Evolutionary conservation across 2,888 invertebrate species (phyloP).

Genomic region (Rhagonycha lutea): DNA sequence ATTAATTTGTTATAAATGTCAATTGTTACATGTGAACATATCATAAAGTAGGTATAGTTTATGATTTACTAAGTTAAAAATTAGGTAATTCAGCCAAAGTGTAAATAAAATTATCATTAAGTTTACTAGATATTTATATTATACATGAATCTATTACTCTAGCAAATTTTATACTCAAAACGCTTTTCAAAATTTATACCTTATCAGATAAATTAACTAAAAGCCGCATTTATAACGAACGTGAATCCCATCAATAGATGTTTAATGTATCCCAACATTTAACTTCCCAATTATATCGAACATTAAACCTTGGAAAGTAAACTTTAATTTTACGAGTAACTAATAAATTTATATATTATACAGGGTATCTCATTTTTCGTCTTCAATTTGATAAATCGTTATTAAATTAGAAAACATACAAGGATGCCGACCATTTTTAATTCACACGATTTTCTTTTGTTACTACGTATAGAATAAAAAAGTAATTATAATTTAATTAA

Average conservation of each 20-base stretch:
- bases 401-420: background rate
- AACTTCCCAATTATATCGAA: background rate
- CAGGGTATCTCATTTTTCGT: background rate
- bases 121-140: constrained; percentile 24
- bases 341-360: background rate
- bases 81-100: constrained; percentile 44
- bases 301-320: background rate
- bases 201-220: constrained; percentile 24
- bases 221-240: constrained; percentile 23
- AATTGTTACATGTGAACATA: constrained; percentile 28
- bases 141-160: constrained; percentile 30
- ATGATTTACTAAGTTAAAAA: constrained; percentile 23
- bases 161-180: constrained; percentile 34
- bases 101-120: constrained; percentile 40
- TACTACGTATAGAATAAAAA: background rate
- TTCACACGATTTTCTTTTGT: background rate
- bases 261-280: background rate
- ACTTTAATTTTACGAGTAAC: background rate
- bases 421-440: background rate
- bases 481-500: constrained; percentile 1
- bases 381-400: background rate
- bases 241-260: background rate
- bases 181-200: constrained; percentile 38
- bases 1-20: constrained; percentile 30
- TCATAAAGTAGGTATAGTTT: constrained; percentile 32